Conservation (phyloP, 2,888 invertebrate species). For the Tetrapedia diversipes region DNA sequence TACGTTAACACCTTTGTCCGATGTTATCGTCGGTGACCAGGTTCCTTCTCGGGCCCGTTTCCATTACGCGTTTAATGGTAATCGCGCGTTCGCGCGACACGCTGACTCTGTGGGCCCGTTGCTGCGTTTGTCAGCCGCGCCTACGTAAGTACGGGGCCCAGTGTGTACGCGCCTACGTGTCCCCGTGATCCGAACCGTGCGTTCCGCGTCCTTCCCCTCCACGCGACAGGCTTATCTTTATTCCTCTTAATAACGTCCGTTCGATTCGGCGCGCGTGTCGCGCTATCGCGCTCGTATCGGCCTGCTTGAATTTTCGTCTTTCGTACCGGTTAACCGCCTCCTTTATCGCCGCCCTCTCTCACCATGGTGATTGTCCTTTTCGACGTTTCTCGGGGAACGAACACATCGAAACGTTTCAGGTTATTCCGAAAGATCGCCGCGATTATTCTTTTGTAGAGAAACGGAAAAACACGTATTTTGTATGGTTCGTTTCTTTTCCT, state of each 20-base stretch:
- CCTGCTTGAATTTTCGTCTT: slow-evolving; percentile 42
- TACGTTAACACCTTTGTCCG: slow-evolving; percentile 75
- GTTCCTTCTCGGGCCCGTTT: slow-evolving; percentile 66
- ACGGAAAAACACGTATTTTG: too few species aligned
- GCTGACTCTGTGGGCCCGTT: slow-evolving; percentile 23
- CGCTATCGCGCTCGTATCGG: slow-evolving; percentile 42
- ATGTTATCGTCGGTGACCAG: slow-evolving; percentile 71
- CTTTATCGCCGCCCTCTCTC: slow-evolving; percentile 19
- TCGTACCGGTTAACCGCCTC: slow-evolving; percentile 31
- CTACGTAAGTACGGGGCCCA: slow-evolving; percentile 27
- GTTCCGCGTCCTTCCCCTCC: not conserved
- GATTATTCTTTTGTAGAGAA: too few species aligned
- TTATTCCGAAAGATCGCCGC: not conserved
- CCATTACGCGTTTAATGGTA: slow-evolving; percentile 69
- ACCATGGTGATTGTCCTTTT: not conserved
- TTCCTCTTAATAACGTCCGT: slow-evolving; percentile 61
- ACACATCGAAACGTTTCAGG: not conserved
- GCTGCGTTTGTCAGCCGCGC: slow-evolving; percentile 45
- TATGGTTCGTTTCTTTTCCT: too few species aligned
- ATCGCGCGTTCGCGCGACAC: slow-evolving; percentile 60
- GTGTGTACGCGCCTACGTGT: slow-evolving; percentile 36
- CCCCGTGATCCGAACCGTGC: slow-evolving; percentile 21
- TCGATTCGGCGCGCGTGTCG: slow-evolving; percentile 34
- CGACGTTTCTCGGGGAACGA: not conserved
- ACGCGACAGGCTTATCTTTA: slow-evolving; percentile 57